These are phyloP conservation scores for Battus philenor DNA, from an alignment of 1,140 invertebrate species.

Conservation along the genomic window DNA sequence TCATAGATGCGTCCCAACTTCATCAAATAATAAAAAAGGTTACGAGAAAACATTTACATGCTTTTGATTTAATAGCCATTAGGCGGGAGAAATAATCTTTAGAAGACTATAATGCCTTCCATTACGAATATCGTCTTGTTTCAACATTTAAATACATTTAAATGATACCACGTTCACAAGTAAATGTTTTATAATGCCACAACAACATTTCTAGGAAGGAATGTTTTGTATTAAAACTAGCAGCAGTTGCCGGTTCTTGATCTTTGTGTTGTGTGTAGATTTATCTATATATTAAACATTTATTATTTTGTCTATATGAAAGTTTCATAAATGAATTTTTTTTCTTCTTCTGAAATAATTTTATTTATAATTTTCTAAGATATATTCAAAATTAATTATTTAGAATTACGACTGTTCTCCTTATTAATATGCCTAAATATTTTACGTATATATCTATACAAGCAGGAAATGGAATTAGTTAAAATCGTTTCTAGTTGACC, in stretches of 20 bases:
- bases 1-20: not conserved
- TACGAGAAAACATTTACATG: not conserved
- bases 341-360: no score
- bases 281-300: no score
- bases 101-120: not conserved
- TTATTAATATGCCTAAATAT: no score
- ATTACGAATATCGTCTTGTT: conserved; percentile 4
- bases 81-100: not conserved
- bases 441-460: no score
- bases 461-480: no score
- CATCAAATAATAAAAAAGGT: conserved; percentile 3
- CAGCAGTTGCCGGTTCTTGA: not conserved
- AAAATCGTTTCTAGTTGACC: not conserved
- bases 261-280: conserved; percentile 2
- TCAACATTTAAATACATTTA: conserved; percentile 3
- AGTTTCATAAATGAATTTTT: no score
- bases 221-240: not conserved
- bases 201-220: not conserved
- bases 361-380: no score
- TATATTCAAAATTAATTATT: no score
- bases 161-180: conserved; percentile 3
- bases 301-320: no score
- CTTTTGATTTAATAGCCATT: conserved; percentile 9
- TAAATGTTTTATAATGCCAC: conserved; percentile 5
- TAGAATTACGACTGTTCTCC: no score